Conservation (phyloP, 2,113 vertebrate species). For the Pollimyrus isidori region DNA sequence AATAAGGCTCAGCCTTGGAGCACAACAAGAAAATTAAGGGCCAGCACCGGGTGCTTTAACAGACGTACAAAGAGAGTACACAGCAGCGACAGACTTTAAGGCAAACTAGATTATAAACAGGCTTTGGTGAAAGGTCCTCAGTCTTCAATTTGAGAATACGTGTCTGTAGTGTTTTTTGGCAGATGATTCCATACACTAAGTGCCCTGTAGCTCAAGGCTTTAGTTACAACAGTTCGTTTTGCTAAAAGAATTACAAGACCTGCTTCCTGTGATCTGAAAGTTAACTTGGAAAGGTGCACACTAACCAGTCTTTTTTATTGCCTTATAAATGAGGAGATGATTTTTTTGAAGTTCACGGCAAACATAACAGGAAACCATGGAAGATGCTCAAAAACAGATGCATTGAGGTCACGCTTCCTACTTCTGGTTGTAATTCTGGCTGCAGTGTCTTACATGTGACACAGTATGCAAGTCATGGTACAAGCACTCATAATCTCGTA, state of each 20-base stretch:
- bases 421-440: not conserved
- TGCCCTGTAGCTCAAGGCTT: not conserved
- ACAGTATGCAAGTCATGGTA: not conserved
- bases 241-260: not conserved
- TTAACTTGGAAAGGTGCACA: not conserved
- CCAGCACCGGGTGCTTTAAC: not conserved
- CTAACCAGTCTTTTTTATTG: not conserved
- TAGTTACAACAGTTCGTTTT: not conserved
- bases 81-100: not conserved
- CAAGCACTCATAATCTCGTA: not conserved
- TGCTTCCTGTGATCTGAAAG: not conserved
- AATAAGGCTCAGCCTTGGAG: not conserved
- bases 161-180: not conserved
- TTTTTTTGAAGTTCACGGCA: not conserved
- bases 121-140: not conserved
- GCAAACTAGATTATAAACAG: not conserved
- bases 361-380: not conserved
- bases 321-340: not conserved
- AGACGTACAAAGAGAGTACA: not conserved
- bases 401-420: not conserved
- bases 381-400: not conserved
- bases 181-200: not conserved
- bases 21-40: not conserved
- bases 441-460: not conserved
- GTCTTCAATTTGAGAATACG: not conserved